phyloP scores from a whole-genome alignment of 2,797 vertebrate species.

The Ficedula albicollis region DNA sequence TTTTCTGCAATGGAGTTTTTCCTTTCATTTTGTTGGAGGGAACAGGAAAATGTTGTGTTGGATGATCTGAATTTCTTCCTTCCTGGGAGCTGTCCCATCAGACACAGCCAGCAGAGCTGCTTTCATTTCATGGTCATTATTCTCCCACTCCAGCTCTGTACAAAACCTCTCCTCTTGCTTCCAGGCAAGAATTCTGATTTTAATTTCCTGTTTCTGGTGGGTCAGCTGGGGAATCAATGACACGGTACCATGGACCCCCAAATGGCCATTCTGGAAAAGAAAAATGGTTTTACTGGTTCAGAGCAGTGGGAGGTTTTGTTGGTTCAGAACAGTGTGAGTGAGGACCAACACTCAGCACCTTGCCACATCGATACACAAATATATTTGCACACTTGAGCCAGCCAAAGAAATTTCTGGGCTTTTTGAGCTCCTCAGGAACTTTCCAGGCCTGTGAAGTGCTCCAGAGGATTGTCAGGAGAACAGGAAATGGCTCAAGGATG shows the following conservation, averaged over 20 bases:
- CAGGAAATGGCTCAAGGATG: neutral
- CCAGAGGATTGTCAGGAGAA: neutral
- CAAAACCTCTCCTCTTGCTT: neutral
- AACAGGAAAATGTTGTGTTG: neutral
- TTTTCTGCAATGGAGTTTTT: neutral
- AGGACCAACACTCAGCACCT: neutral
- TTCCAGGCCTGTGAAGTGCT: neutral
- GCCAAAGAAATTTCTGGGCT: neutral
- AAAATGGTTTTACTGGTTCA: neutral
- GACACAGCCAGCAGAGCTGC: neutral
- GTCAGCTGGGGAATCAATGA: neutral
- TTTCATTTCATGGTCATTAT: neutral
- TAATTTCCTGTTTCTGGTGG: neutral
- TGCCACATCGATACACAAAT: accelerated
- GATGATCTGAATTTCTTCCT: neutral
- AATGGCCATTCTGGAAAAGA: neutral
- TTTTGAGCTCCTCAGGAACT: neutral
- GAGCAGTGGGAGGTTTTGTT: neutral
- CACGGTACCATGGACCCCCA: accelerated
- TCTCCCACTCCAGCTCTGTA: neutral
- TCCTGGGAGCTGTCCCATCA: neutral
- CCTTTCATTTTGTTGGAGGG: neutral
- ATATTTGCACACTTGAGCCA: neutral
- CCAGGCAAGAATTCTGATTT: neutral
- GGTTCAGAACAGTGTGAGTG: neutral